phyloP scores from a whole-genome alignment of 2,113 vertebrate species.

The Paraplagusia blochii region DNA sequence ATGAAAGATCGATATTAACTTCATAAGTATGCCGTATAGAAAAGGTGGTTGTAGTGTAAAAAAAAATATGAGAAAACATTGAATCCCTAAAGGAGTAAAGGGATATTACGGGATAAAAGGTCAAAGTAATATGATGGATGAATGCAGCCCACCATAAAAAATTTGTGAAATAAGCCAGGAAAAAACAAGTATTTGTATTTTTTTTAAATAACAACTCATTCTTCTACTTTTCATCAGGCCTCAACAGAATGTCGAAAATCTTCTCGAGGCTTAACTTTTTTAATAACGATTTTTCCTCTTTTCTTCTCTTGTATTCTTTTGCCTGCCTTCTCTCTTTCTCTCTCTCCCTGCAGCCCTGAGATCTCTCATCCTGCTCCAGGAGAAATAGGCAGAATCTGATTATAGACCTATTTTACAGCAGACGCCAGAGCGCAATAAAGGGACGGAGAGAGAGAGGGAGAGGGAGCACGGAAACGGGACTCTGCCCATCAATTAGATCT shows the following conservation, averaged over 20 bases:
- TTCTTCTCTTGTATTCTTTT: constrained; percentile 1
- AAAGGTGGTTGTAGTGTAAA: constrained; percentile 12
- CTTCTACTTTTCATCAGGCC: constrained; percentile 68
- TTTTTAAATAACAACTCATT: constrained; percentile 25
- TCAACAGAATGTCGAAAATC: constrained; percentile 78
- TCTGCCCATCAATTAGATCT: constrained; percentile 99
- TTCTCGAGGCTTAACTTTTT: constrained; percentile 93
- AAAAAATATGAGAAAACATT: constrained; percentile 35
- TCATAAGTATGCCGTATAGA: constrained; percentile 29
- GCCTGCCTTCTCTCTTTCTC: constrained; percentile 9
- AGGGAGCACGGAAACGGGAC: constrained; percentile 95
- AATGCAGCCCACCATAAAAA: not conserved
- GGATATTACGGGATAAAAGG: constrained; percentile 21
- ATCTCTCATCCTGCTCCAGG: constrained; percentile 91
- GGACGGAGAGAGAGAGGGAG: constrained; percentile 55
- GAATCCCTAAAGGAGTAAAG: constrained; percentile 31
- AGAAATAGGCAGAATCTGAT: constrained; percentile 96
- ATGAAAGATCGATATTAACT: constrained; percentile 58
- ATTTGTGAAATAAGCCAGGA: constrained; percentile 3
- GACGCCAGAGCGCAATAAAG: constrained; percentile 98
- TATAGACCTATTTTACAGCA: constrained; percentile 98
- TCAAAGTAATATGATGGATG: constrained; percentile 9
- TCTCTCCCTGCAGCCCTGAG: constrained; percentile 75
- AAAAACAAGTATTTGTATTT: constrained; percentile 8
- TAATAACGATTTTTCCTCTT: constrained; percentile 89